A percentile compares a stretch with the other conserved stretches of the same genome.
Evolutionary conservation across 2,888 invertebrate genomes (phyloP).

Genomic region (Drosophila maculinotata): DNA sequence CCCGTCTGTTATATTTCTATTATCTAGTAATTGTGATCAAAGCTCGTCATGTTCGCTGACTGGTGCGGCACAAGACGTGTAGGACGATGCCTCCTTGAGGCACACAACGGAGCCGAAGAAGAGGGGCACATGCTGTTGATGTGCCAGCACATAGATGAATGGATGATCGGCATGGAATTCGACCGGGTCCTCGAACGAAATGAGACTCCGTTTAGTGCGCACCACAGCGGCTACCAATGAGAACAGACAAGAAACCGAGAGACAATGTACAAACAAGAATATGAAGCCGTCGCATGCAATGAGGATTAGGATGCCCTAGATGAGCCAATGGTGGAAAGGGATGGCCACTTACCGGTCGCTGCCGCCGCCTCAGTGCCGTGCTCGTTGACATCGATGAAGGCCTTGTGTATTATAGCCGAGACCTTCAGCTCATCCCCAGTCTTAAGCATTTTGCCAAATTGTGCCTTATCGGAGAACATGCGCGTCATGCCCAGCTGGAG

Average conservation of each 20-base stretch:
- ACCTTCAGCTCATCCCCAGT: slow-evolving; percentile 85
- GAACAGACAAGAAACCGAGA: slow-evolving; percentile 36
- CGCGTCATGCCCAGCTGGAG: slow-evolving; percentile 87
- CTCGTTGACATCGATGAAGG: slow-evolving; percentile 94
- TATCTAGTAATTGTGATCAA: slow-evolving; percentile 28
- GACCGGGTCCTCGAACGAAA: slow-evolving; percentile 41
- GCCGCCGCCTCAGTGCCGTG: slow-evolving; percentile 95
- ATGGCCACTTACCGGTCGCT: slow-evolving; percentile 86
- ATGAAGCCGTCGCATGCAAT: not conserved
- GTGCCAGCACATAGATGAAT: slow-evolving; percentile 72
- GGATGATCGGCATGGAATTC: slow-evolving; percentile 80
- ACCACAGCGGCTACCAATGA: slow-evolving; percentile 85
- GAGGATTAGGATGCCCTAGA: not conserved
- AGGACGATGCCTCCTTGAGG: slow-evolving; percentile 30
- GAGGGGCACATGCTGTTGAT: slow-evolving; percentile 49
- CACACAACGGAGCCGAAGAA: slow-evolving; percentile 66
- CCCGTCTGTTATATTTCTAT: slow-evolving; percentile 14
- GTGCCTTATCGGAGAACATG: slow-evolving; percentile 87
- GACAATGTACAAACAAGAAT: slow-evolving; percentile 2
- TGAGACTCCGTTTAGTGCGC: slow-evolving; percentile 70
- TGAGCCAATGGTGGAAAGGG: not conserved
- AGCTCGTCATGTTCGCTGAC: slow-evolving; percentile 60
- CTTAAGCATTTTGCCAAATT: slow-evolving; percentile 88
- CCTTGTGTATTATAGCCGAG: slow-evolving; percentile 92
- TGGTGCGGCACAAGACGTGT: slow-evolving; percentile 7